These are phyloP conservation scores for Lasioglossum malachurum DNA, from an alignment of 2,888 invertebrate genomes.

Conservation along the genomic window DNA sequence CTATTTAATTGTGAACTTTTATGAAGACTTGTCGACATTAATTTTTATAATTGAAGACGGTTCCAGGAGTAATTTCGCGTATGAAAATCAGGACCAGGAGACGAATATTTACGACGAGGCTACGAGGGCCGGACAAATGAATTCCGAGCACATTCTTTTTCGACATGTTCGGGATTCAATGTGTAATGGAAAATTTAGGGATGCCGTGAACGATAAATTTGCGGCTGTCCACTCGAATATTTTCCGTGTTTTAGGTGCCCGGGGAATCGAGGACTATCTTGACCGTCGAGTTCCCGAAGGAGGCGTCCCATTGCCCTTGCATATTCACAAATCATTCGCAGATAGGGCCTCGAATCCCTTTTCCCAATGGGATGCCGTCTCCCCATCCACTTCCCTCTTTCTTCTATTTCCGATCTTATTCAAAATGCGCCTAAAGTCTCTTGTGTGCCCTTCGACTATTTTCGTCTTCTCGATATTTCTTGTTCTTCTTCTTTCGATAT, in stretches of 20 bases:
- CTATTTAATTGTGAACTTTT: background rate
- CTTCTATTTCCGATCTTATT: conserved; percentile 57
- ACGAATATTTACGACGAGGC: conserved; percentile 38
- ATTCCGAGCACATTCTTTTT: conserved; percentile 76
- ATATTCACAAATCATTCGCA: conserved; percentile 85
- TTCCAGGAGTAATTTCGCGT: background rate
- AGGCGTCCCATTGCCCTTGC: conserved; percentile 83
- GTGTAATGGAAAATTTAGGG: conserved; percentile 84
- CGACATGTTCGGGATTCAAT: conserved; percentile 76
- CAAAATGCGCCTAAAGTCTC: conserved; percentile 52
- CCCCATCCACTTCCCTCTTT: conserved; percentile 33
- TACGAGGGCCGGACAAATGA: conserved; percentile 64
- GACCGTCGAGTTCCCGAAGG: conserved; percentile 81
- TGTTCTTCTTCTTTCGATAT: background rate
- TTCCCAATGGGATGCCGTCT: conserved; percentile 72
- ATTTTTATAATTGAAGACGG: background rate
- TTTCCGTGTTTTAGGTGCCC: conserved; percentile 84
- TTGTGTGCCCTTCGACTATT: conserved; percentile 12
- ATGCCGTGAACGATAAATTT: conserved; percentile 83
- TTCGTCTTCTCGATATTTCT: background rate
- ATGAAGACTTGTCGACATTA: background rate
- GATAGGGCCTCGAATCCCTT: conserved; percentile 77
- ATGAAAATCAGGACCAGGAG: conserved; percentile 1
- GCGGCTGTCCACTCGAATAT: conserved; percentile 85
- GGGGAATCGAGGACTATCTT: conserved; percentile 82